Percentiles rank a stretch among this genome's conserved stretches.
These are phyloP conservation scores for Xenopus borealis DNA, from an alignment of 2,113 vertebrate genomes.

Conservation along the genomic window DNA sequence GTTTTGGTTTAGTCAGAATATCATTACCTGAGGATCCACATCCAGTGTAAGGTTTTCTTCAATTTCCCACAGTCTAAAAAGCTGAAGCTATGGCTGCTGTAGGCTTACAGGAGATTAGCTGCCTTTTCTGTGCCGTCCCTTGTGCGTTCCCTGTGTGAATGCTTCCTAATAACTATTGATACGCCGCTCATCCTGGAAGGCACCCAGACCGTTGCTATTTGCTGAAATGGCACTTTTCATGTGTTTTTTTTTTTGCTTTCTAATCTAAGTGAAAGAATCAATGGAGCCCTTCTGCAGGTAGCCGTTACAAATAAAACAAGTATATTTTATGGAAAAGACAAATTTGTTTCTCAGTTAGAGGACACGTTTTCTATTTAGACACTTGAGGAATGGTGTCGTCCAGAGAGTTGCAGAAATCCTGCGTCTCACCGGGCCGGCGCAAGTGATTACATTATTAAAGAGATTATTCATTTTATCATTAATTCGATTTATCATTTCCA, in stretches of 20 bases:
- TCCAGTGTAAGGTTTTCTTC: conserved; percentile 47
- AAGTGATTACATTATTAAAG: no score
- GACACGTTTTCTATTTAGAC: no score
- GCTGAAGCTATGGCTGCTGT: conserved; percentile 49
- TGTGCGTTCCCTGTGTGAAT: conserved; percentile 60
- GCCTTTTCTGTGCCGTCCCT: conserved; percentile 55
- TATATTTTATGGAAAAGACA: background rate
- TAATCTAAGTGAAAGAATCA: background rate
- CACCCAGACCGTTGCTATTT: conserved; percentile 62
- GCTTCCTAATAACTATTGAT: conserved; percentile 74
- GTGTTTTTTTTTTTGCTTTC: conserved; percentile 22
- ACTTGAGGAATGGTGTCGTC: no score
- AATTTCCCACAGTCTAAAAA: conserved; percentile 75
- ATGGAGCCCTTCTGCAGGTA: background rate
- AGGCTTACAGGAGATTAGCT: conserved; percentile 74
- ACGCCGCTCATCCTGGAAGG: conserved; percentile 66
- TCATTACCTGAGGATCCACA: background rate
- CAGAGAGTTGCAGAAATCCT: no score
- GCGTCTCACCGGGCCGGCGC: no score
- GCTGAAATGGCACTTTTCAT: conserved; percentile 67
- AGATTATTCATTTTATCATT: no score
- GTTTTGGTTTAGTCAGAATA: background rate
- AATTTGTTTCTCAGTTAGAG: background rate
- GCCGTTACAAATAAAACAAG: background rate
- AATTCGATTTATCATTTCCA: no score